These are phyloP conservation scores for Cyclophora punctaria DNA, from an alignment of 2,888 invertebrate species.

Conservation along the genomic window DNA sequence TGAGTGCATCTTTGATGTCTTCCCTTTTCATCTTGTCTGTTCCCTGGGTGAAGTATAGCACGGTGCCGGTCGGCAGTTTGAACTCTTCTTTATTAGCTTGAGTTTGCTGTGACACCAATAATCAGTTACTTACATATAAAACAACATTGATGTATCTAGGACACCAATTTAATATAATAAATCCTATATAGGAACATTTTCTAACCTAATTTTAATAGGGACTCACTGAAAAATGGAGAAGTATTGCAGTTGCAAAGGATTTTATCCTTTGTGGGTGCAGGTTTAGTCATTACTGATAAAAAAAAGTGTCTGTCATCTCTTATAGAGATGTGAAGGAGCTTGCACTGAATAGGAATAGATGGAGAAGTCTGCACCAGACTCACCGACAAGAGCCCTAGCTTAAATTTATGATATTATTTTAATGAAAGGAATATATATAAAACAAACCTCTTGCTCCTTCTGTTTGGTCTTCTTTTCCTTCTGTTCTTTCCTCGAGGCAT, in stretches of 20 bases:
- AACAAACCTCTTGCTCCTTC: slow-evolving; percentile 38
- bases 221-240: too few species aligned
- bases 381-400: background rate
- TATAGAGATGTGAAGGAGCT: too few species aligned
- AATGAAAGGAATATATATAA: background rate
- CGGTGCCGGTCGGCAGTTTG: slow-evolving; percentile 81
- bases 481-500: slow-evolving; percentile 75
- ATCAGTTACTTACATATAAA: too few species aligned
- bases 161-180: too few species aligned
- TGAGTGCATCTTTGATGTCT: slow-evolving; percentile 81
- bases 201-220: too few species aligned
- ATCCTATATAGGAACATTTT: too few species aligned
- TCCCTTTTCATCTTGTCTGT: slow-evolving; percentile 79
- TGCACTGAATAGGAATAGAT: too few species aligned
- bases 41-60: slow-evolving; percentile 81
- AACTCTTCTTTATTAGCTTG: slow-evolving; percentile 53
- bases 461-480: slow-evolving; percentile 72
- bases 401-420: background rate
- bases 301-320: too few species aligned
- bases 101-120: slow-evolving; percentile 16
- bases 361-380: too few species aligned
- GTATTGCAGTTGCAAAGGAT: too few species aligned
- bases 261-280: too few species aligned
- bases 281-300: background rate
- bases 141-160: too few species aligned